Evolutionary conservation across 2,113 vertebrate genomes (phyloP).

Genomic region (Plectropomus leopardus): DNA sequence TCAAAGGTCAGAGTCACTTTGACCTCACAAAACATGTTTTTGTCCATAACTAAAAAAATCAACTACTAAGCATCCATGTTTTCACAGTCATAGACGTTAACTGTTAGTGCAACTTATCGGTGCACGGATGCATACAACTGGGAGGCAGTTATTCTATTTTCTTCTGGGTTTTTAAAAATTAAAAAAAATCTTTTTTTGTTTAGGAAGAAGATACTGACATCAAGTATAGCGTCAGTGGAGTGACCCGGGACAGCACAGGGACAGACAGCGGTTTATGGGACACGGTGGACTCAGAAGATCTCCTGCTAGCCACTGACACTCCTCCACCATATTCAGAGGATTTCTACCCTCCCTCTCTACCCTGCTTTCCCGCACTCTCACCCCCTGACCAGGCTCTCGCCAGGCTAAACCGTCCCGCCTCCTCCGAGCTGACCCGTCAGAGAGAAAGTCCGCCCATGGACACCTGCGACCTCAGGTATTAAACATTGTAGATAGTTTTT

Average conservation of each 20-base stretch:
- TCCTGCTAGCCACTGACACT: slow-evolving; percentile 55
- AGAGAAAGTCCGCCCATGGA: slow-evolving; percentile 72
- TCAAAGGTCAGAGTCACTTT: too few relatives aligned
- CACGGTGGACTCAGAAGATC: slow-evolving; percentile 26
- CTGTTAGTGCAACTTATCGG: too few relatives aligned
- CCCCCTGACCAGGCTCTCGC: slow-evolving; percentile 57
- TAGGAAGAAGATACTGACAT: slow-evolving; percentile 83
- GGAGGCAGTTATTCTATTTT: too few relatives aligned
- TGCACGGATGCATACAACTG: too few relatives aligned
- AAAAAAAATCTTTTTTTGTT: not conserved
- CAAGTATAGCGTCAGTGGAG: slow-evolving; percentile 70
- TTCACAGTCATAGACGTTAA: too few relatives aligned
- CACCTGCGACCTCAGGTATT: slow-evolving; percentile 81
- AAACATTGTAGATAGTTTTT: not conserved
- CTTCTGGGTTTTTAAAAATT: too few relatives aligned
- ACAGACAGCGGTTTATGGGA: slow-evolving; percentile 74
- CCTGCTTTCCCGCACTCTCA: slow-evolving; percentile 43
- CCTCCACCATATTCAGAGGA: slow-evolving; percentile 42
- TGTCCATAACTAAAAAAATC: too few relatives aligned
- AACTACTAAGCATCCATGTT: too few relatives aligned
- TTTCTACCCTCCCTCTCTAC: slow-evolving; percentile 14
- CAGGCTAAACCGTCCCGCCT: slow-evolving; percentile 74
- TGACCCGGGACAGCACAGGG: slow-evolving; percentile 71
- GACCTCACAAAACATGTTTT: too few relatives aligned
- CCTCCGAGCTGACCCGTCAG: slow-evolving; percentile 68